A percentile compares a stretch with the other conserved stretches of the same genome.
Conservation (phyloP, 2,888 invertebrate genomes). For the Oligia latruncula region DNA sequence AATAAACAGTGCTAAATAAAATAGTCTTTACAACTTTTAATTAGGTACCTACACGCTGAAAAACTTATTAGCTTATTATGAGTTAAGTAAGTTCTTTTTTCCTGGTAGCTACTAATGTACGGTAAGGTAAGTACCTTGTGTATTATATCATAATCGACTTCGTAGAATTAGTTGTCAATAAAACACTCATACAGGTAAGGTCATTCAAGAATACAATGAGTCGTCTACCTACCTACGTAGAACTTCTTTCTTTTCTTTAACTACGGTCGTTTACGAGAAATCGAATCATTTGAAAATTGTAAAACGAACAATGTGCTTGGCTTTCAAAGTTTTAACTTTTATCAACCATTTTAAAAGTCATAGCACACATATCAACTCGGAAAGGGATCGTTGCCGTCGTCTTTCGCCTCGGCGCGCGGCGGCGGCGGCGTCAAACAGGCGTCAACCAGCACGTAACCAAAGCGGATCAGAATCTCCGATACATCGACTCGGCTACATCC, state of each 20-base stretch:
- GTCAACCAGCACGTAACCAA: too few species aligned
- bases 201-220: neutral
- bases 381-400: too few species aligned
- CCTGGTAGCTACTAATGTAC: neutral
- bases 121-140: neutral
- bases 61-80: neutral
- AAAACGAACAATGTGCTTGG: too few species aligned
- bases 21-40: neutral
- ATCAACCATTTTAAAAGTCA: neutral
- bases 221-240: too few species aligned
- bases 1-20: neutral
- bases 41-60: neutral
- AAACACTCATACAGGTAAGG: neutral
- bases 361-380: too few species aligned
- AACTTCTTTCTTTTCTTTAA: too few species aligned
- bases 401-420: too few species aligned
- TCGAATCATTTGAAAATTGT: neutral
- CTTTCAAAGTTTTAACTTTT: neutral
- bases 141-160: neutral
- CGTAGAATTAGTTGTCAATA: neutral
- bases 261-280: too few species aligned
- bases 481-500: too few species aligned
- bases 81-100: neutral
- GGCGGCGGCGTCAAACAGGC: too few species aligned
- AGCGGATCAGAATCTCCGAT: too few species aligned